Base-by-base conservation (phyloP, 2,888 invertebrate species). In the Drymonia ruficornis region DNA sequence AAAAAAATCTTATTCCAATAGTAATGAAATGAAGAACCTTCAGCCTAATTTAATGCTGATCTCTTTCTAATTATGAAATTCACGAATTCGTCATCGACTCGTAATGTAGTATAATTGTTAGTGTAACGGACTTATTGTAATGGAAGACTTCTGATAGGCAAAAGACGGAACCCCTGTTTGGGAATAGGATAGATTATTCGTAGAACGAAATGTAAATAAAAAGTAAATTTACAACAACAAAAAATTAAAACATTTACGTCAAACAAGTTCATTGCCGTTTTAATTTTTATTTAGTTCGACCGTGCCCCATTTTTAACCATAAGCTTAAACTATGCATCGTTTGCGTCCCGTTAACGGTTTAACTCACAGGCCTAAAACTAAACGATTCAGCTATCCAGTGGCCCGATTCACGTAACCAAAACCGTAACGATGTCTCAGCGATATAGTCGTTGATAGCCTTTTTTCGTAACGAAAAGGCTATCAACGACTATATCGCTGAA, bases 171-270 rank as follows among this genome's bases (percentile, higher is more conserved):
- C n/a, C 49, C 47, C n/a, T 34, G 9, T 49, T 42, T 23, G 53
- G 65, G 53, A 8, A 19, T 40, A 44, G 47, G 18, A 34, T 46
- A 29, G n/a, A 15, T 11, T 29, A 31, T 48, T 18, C 18, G 2
- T 42, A 50, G 44, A 1, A 38, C 40, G 48, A 28, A 31, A 53
- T 67, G 28, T 59, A 54, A 53, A 56, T 61, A 55, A 31, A 43
- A 12, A 43, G 12, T 31, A 31, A 31, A 8, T 31, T 31, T 12
- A 9, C 31, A 23, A 23, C 4, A 23, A 16, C 9, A 42, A 8
- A 18, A 42, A 18, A 18, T n/a, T n/a, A 42, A 42, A 8, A 18
- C 5, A 2, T 18, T 15, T 18, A 42, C 11, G 18, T 18, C 6
- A 18, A 18, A 42, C 31, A 31, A 8, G 5, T 12, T 2, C 9